phyloP scores from a whole-genome alignment of 2,888 invertebrate genomes.

The Xestoiulus laeticollis region DNA sequence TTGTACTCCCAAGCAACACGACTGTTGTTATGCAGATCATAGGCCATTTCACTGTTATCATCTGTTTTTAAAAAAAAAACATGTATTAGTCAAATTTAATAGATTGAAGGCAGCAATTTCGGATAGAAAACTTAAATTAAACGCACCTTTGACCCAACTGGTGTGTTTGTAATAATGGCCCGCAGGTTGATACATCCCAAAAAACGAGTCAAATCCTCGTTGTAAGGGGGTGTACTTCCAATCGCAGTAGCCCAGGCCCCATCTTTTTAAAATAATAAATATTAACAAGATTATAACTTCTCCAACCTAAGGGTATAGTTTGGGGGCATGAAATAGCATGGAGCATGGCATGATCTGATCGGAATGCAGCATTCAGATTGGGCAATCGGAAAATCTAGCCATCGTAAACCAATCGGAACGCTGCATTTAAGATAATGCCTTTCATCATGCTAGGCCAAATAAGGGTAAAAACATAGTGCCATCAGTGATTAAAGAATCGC shows the following conservation, averaged over 20 bases:
- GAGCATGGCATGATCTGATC: too few species aligned
- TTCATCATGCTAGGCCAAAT: too few species aligned
- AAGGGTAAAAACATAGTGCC: too few species aligned
- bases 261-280: constrained; percentile 61
- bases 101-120: not conserved
- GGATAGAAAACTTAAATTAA: not conserved
- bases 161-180: not conserved
- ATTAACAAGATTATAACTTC: too few species aligned
- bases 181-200: constrained; percentile 64
- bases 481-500: too few species aligned
- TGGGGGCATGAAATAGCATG: too few species aligned
- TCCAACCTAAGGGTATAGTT: too few species aligned
- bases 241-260: constrained; percentile 67
- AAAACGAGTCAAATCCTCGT: constrained; percentile 67
- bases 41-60: not conserved
- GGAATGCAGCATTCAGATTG: too few species aligned
- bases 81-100: not conserved
- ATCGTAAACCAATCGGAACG: too few species aligned
- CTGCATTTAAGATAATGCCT: too few species aligned
- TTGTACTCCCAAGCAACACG: constrained; percentile 43
- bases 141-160: not conserved
- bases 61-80: not conserved
- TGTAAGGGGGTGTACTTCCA: constrained; percentile 64
- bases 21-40: constrained; percentile 56
- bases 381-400: too few species aligned